Evolutionary conservation across 2,113 vertebrate genomes (phyloP), one percentile per base, ranked within the genome.

Genomic region (Mixornis gularis): DNA sequence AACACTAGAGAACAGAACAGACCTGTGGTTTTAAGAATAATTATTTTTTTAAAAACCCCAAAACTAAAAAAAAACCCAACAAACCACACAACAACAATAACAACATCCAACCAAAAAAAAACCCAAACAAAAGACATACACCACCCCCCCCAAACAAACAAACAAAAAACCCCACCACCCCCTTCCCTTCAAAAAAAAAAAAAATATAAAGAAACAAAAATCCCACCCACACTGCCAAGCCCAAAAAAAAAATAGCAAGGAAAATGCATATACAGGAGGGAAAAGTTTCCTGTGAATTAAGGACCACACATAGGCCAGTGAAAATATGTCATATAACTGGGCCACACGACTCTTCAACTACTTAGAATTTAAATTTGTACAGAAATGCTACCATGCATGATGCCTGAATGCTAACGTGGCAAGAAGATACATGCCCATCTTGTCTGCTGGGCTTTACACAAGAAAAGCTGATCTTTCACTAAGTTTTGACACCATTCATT

Each of bases 201-300:
- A 22, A 52, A n/a, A n/a, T n/a, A n/a, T n/a, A n/a, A n/a, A n/a
- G n/a, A n/a, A n/a, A 34, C 22, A 58, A 52, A 60, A 20, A 24
- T 1, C 2, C n/a, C 27, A 46, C 17, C 7, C 1, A 0, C 1
- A 41, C 7, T 6, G 7, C 11, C 27, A 36, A 10, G 5, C 14
- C 22, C 7, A 17, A 44, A 89, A 68, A 89, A 68, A 22, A 77
- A 79, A 34, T 3, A 68, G 4, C 32, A 86, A 63, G 40, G 26
- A 52, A 68, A 79, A 74, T 1, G 3, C 8, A 74, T 4, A 9
- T 20, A 30, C 2, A 58, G 40, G 25, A 65, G 6, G 17, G 17
- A 53, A 13, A 74, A 8, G 8, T 27, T 87, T 64, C 46, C 62
- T 21, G 55, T 52, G 19, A 85, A 79, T 69, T 51, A 65, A 38